Percentiles rank a stretch among this genome's conserved stretches.
phyloP scores from a whole-genome alignment of 2,888 invertebrate species.

The Protophormia terraenovae region DNA sequence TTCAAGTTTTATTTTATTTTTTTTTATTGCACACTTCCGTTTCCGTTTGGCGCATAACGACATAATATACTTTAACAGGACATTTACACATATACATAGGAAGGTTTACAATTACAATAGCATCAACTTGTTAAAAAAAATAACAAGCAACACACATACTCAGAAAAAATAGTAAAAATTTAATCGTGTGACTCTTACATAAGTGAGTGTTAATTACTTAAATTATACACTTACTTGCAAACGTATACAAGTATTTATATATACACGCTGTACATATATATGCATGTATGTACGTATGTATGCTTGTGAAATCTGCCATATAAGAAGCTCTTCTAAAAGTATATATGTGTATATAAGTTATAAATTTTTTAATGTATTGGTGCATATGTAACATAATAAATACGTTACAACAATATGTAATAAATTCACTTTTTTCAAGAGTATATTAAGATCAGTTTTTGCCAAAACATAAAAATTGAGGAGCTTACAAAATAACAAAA shows the following conservation, averaged over 20 bases:
- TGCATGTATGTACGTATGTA: background rate
- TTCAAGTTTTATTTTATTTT: conserved; percentile 30
- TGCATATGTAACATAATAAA: background rate
- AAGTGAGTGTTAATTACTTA: conserved; percentile 66
- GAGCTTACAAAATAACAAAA: no score
- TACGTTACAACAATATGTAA: background rate
- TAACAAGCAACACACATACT: background rate
- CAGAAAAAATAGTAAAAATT: conserved; percentile 19
- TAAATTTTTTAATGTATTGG: background rate
- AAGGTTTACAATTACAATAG: conserved; percentile 46
- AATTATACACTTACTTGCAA: conserved; percentile 38
- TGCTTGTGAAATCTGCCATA: no score
- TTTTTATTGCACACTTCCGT: conserved; percentile 65
- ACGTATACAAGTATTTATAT: background rate
- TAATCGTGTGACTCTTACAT: conserved; percentile 53
- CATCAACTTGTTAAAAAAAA: conserved; percentile 35
- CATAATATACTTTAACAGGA: conserved; percentile 49
- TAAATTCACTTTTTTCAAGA: no score
- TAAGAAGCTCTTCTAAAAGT: background rate
- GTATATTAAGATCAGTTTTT: no score
- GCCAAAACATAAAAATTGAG: no score
- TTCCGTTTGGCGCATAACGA: conserved; percentile 65
- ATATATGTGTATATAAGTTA: background rate
- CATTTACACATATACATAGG: background rate
- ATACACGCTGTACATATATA: background rate